Evolutionary conservation across 35 echinoderm and acorn worm species (phyloP).

Genomic region (Apostichopus japonicus): DNA sequence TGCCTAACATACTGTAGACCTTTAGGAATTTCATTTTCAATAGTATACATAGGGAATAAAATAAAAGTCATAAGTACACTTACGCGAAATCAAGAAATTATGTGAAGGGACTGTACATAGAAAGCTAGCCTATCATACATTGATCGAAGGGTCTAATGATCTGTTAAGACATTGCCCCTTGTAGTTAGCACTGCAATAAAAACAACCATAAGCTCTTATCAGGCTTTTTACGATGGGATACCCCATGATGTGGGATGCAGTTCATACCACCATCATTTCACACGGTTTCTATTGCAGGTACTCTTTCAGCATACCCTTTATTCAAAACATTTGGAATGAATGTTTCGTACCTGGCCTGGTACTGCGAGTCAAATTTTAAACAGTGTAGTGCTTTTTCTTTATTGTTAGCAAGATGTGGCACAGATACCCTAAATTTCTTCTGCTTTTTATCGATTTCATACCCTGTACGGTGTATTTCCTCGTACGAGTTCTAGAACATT

Average conservation of each 20-base stretch:
- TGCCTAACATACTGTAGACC: too few relatives aligned
- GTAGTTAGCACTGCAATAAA: conserved; percentile 59
- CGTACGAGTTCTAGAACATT: too few relatives aligned
- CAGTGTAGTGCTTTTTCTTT: conserved; percentile 43
- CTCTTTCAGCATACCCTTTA: conserved; percentile 59
- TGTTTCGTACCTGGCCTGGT: conserved; percentile 23
- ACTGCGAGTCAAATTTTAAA: conserved; percentile 51
- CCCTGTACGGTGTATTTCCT: too few relatives aligned
- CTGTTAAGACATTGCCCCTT: conserved; percentile 50
- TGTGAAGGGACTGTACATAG: too few relatives aligned
- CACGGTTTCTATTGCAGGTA: conserved; percentile 29
- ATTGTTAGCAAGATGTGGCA: conserved; percentile 75
- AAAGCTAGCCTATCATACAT: too few relatives aligned
- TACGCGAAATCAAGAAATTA: too few relatives aligned
- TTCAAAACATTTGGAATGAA: conserved; percentile 63
- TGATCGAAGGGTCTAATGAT: too few relatives aligned
- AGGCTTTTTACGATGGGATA: conserved; percentile 52
- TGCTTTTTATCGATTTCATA: too few relatives aligned
- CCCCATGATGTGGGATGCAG: conserved; percentile 68
- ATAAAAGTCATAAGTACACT: too few relatives aligned
- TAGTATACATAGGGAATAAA: too few relatives aligned
- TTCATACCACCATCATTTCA: conserved; percentile 34
- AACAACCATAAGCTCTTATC: conserved; percentile 54
- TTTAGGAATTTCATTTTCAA: too few relatives aligned
- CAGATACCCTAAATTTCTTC: conserved; percentile 63